Evolutionary conservation across 2,888 invertebrate genomes (phyloP).

Genomic region (Aleiodes alternator): DNA sequence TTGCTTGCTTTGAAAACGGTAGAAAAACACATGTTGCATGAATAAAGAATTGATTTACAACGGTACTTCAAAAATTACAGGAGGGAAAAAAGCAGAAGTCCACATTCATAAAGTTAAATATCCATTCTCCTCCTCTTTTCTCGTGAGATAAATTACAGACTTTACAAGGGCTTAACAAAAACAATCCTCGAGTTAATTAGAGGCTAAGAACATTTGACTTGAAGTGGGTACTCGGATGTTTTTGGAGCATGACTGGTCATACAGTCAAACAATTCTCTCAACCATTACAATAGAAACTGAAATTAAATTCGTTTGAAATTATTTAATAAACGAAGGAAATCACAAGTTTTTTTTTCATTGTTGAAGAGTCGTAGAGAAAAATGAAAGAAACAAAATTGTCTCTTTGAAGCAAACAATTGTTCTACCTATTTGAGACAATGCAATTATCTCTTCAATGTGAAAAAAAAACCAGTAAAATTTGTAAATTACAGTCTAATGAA

Average conservation of each 20-base stretch:
- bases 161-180: conserved; percentile 19
- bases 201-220: conserved; percentile 16
- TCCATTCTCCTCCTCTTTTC: conserved; percentile 29
- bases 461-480: conserved; percentile 3
- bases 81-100: not conserved
- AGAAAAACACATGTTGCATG: too few species aligned
- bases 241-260: conserved; percentile 24
- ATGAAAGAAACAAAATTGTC: not conserved
- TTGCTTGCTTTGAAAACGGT: too few species aligned
- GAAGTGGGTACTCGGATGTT: not conserved
- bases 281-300: conserved; percentile 9
- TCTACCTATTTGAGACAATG: not conserved
- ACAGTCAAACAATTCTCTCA: conserved; percentile 10
- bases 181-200: conserved; percentile 27
- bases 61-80: not conserved
- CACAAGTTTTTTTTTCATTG: not conserved
- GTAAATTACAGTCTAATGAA: conserved; percentile 2
- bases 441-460: not conserved
- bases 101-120: conserved; percentile 16
- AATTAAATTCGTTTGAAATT: not conserved
- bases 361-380: too few species aligned
- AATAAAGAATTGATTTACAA: too few species aligned
- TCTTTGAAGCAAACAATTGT: not conserved
- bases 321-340: not conserved
- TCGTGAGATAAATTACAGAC: conserved; percentile 14